A percentile compares a stretch with the other conserved stretches of the same genome.
These are phyloP conservation scores for Adelges cooleyi DNA, from an alignment of 1,140 invertebrate species.

Conservation along the genomic window DNA sequence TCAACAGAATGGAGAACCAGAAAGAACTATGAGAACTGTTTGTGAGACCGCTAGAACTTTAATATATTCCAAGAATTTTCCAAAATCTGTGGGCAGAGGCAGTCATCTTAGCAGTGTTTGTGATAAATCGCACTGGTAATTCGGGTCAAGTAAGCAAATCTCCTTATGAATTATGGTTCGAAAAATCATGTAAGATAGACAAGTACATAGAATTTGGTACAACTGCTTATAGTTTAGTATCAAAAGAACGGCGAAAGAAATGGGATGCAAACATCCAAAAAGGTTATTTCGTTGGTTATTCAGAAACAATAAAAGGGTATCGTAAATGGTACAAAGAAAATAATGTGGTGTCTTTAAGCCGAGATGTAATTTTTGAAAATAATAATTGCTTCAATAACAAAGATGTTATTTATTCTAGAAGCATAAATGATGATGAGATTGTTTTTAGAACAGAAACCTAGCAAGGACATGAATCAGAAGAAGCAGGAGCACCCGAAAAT, in stretches of 20 bases:
- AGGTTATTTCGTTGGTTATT: conserved; percentile 38
- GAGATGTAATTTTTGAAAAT: conserved; percentile 30
- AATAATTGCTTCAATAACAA: not conserved
- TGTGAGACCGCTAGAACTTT: conserved; percentile 35
- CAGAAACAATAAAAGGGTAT: conserved; percentile 36
- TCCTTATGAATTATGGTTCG: too few species aligned
- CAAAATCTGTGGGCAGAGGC: conserved; percentile 13
- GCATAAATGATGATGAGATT: not conserved
- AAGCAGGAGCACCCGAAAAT: not conserved
- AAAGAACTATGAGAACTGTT: conserved; percentile 37
- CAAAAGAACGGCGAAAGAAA: conserved; percentile 33
- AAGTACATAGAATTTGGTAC: too few species aligned
- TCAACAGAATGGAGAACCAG: conserved; percentile 42
- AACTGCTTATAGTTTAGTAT: conserved; percentile 34
- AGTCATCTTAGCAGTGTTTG: conserved; percentile 36
- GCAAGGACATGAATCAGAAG: not conserved
- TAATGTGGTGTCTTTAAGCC: conserved; percentile 29
- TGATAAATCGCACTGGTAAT: conserved; percentile 36
- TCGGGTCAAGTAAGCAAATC: conserved; percentile 14
- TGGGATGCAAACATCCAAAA: conserved; percentile 35
- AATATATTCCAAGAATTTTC: conserved; percentile 31
- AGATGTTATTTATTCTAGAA: not conserved
- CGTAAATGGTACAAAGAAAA: conserved; percentile 30
- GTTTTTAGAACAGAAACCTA: not conserved
- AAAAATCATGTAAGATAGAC: too few species aligned